phyloP scores from a whole-genome alignment of 2,797 vertebrate genomes.

The Geotrypetes seraphini region DNA sequence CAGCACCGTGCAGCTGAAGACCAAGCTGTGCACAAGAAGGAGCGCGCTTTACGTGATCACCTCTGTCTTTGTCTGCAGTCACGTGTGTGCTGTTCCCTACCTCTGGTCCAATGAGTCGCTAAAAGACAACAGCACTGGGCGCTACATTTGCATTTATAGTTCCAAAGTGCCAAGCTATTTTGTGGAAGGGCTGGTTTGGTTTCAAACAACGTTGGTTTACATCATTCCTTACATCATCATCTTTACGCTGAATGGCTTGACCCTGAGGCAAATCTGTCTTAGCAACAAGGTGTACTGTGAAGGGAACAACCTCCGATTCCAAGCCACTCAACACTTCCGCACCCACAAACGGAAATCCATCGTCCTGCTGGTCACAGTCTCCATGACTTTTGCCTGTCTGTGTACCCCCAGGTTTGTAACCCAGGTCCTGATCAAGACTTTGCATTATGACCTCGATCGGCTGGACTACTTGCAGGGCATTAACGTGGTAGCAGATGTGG shows the following conservation, averaged over 20 bases:
- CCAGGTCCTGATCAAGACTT: constrained; percentile 39
- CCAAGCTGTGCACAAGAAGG: constrained; percentile 26
- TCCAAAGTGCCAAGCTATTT: constrained; percentile 12
- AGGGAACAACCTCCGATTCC: not conserved
- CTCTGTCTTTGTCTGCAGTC: constrained; percentile 22
- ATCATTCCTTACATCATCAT: constrained; percentile 40
- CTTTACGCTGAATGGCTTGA: constrained; percentile 38
- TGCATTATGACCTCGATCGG: constrained; percentile 22
- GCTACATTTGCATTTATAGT: constrained; percentile 33
- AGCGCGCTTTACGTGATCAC: constrained; percentile 22
- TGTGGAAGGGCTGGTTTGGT: constrained; percentile 37
- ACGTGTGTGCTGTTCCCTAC: constrained; percentile 34
- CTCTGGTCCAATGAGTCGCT: constrained; percentile 44
- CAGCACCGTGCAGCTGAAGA: constrained; percentile 25
- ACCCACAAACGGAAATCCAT: constrained; percentile 39
- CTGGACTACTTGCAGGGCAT: constrained; percentile 34
- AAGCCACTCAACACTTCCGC: constrained; percentile 9
- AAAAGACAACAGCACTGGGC: constrained; percentile 1
- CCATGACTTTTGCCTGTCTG: constrained; percentile 40
- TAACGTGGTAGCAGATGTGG: constrained; percentile 40
- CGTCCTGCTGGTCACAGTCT: constrained; percentile 40
- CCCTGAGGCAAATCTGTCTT: constrained; percentile 29
- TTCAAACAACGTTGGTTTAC: constrained; percentile 36
- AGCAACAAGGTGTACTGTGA: constrained; percentile 30
- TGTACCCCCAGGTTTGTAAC: constrained; percentile 34